Conservation (phyloP, 2,797 vertebrate genomes). For the Salarias fasciatus region DNA sequence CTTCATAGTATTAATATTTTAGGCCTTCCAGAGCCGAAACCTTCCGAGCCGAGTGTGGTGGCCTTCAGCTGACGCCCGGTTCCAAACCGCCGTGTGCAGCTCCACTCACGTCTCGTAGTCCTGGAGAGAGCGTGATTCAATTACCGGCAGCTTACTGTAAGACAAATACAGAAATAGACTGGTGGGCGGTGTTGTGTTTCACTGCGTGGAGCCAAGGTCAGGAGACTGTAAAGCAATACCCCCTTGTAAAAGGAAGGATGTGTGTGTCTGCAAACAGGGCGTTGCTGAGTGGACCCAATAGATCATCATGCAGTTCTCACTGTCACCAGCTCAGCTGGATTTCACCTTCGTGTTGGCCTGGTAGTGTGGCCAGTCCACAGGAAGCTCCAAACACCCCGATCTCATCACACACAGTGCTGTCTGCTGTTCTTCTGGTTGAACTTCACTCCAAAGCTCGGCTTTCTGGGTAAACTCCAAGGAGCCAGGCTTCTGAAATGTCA, state of each 20-base stretch:
- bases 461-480: too few relatives aligned
- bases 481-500: too few relatives aligned
- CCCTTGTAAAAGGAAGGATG: slow-evolving; percentile 71
- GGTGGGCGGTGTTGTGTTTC: slow-evolving; percentile 80
- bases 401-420: too few relatives aligned
- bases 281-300: slow-evolving; percentile 63
- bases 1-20: too few relatives aligned
- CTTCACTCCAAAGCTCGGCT: too few relatives aligned
- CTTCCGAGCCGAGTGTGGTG: too few relatives aligned
- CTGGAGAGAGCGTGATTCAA: slow-evolving; percentile 81
- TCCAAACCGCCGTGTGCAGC: slow-evolving; percentile 59
- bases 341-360: too few relatives aligned
- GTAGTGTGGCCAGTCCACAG: too few relatives aligned
- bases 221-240: slow-evolving; percentile 76
- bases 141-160: slow-evolving; percentile 78
- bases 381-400: too few relatives aligned
- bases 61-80: slow-evolving; percentile 12
- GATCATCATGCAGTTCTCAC: slow-evolving; percentile 44
- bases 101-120: slow-evolving; percentile 60
- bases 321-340: too few relatives aligned
- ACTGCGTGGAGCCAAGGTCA: slow-evolving; percentile 81
- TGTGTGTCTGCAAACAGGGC: slow-evolving; percentile 70
- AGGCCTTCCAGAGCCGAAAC: too few relatives aligned
- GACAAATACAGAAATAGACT: slow-evolving; percentile 80
- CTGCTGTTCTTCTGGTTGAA: too few relatives aligned